phyloP scores from a whole-genome alignment of 1,140 invertebrate species.

The Aricia agestis region DNA sequence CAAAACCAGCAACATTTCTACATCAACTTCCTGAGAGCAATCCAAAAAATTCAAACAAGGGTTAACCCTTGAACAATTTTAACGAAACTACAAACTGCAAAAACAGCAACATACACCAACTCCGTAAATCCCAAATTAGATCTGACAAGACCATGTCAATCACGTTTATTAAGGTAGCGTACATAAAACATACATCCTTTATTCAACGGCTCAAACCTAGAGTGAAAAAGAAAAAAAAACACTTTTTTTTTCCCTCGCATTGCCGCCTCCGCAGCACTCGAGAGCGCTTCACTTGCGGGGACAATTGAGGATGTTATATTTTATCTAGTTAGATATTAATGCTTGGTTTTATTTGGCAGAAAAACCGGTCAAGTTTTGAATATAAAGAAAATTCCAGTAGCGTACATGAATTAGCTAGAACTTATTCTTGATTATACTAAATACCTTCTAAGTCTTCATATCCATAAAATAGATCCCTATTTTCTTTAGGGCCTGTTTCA shows the following conservation, averaged over 20 bases:
- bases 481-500: too few species aligned
- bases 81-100: too few species aligned
- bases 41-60: too few species aligned
- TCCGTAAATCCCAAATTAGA: background rate
- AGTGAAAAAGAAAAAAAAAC: conserved; percentile 11
- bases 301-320: conserved; percentile 25
- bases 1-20: too few species aligned
- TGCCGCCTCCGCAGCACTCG: conserved; percentile 13
- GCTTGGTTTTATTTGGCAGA: conserved; percentile 22
- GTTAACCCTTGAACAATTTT: too few species aligned
- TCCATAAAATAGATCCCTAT: too few species aligned
- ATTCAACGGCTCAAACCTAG: background rate
- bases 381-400: too few species aligned
- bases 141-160: background rate
- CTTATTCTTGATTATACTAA: too few species aligned
- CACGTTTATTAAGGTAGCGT: background rate
- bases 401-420: too few species aligned
- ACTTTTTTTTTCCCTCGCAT: background rate
- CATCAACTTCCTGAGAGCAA: too few species aligned
- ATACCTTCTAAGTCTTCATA: too few species aligned
- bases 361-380: conserved; percentile 18
- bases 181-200: conserved; percentile 4
- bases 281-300: conserved; percentile 21
- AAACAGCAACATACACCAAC: too few species aligned
- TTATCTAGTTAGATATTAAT: conserved; percentile 21